Percentiles rank a stretch among this genome's conserved stretches.
Conservation (phyloP, 1,140 invertebrate genomes). For the Drosophila truncata region DNA sequence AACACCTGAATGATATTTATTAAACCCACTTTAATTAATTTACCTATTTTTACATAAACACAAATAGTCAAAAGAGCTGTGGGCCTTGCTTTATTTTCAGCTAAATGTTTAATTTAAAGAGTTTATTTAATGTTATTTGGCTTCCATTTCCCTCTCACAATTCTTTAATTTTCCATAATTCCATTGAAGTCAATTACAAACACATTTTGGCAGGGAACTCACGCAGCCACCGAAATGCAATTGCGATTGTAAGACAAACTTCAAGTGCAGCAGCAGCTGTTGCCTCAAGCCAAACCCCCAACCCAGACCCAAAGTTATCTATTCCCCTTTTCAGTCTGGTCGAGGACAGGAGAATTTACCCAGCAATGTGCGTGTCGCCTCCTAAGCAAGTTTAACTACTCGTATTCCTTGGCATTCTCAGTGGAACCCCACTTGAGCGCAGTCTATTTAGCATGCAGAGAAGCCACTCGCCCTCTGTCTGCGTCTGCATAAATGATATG, state of each 20-base stretch:
- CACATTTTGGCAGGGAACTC: slow-evolving; percentile 24
- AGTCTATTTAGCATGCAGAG: slow-evolving; percentile 69
- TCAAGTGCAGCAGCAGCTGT: slow-evolving; percentile 32
- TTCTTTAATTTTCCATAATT: slow-evolving; percentile 3
- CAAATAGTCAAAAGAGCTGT: neutral
- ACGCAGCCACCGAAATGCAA: slow-evolving; percentile 40
- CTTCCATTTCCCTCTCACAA: neutral
- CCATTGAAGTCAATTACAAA: slow-evolving; percentile 35
- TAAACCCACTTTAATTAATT: neutral
- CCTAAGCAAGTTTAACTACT: slow-evolving; percentile 59
- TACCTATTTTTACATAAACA: neutral
- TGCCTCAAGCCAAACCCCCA: slow-evolving; percentile 10
- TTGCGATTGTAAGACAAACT: slow-evolving; percentile 36
- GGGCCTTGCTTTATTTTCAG: neutral
- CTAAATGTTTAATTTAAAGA: neutral
- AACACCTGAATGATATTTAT: neutral
- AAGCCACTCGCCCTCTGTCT: slow-evolving; percentile 26
- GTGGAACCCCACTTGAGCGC: slow-evolving; percentile 4
- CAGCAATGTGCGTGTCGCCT: slow-evolving; percentile 47
- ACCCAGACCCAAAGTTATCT: neutral
- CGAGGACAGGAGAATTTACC: slow-evolving; percentile 20
- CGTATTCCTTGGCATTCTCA: slow-evolving; percentile 40
- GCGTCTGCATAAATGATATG: slow-evolving; percentile 32
- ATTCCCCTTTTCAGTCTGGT: neutral
- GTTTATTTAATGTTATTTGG: neutral